Base-by-base conservation (phyloP, 1,140 invertebrate genomes). In the Danaus plexippus region DNA sequence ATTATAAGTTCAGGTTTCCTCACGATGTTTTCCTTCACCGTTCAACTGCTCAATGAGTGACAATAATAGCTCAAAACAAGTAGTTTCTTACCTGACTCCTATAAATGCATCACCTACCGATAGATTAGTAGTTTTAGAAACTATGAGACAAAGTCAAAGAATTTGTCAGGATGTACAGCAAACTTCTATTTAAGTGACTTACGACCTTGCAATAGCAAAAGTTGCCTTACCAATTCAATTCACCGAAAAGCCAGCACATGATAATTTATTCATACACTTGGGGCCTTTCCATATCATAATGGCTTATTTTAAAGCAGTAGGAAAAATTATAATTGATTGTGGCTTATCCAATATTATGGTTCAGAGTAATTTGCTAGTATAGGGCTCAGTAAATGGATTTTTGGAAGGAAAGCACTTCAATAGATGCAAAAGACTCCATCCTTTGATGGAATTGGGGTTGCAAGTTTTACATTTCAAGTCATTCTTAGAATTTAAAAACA, bases 251-350 rank as follows among this genome's bases (percentile, higher is more conserved):
- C 63, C 73, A 7, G 50, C 8, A 43, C 86, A 75, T 66, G 53
- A 85, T 45, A 81, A 85, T 54, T 46, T 89, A 48, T 89, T 88
- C 61, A 86, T 89, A 42, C 77, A 88, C 61, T 58, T 88, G 44
- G 45, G 52, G 12, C 44, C 43, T 9, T 54, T 54, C 32, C 52
- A 54, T 15, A 54, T 54, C 15, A 40, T 43, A 42, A 9, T 54
- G 15, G 45, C 43, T 13, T 54, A 13, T 13, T 47, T 54, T 40
- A 54, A 40, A 46, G 52, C 52, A 12, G 11, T 54, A 11, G 52
- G 52, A 10, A 54, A 54, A 54, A 11, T 47, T 54, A 47, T 52
- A 13, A n/a, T 11, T 15, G 51, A 18, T 40, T n/a, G 51, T 44
- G 51, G 51, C 22, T n/a, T 52, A 47, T 12, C 42, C 11, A 47